phyloP scores from a whole-genome alignment of 2,888 invertebrate genomes.

The Patella depressa region DNA sequence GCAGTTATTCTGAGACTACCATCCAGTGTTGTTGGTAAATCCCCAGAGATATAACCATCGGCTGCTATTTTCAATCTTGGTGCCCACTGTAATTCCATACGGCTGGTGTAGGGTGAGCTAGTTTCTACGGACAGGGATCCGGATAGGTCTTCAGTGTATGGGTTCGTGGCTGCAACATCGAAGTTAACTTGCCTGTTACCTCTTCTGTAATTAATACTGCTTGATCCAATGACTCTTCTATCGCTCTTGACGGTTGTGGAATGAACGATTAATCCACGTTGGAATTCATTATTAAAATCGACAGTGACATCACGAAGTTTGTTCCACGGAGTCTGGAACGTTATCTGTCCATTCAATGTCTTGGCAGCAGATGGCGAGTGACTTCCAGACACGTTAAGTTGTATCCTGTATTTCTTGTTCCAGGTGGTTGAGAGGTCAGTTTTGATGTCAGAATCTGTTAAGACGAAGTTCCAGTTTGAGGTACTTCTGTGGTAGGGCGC shows the following conservation, averaged over 20 bases:
- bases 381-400: slow-evolving; percentile 23
- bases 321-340: slow-evolving; percentile 42
- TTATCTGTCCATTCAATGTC: slow-evolving; percentile 33
- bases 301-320: slow-evolving; percentile 33
- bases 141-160: slow-evolving; percentile 39
- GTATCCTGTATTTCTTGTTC: slow-evolving; percentile 28
- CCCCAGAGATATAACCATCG: slow-evolving; percentile 21
- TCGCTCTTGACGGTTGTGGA: slow-evolving; percentile 37
- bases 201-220: slow-evolving; percentile 34
- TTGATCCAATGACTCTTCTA: slow-evolving; percentile 35
- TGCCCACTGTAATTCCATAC: slow-evolving; percentile 41
- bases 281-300: slow-evolving; percentile 42
- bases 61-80: slow-evolving; percentile 34
- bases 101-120: slow-evolving; percentile 40
- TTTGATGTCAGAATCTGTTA: slow-evolving; percentile 24
- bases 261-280: slow-evolving; percentile 35
- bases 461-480: slow-evolving; percentile 28
- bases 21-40: slow-evolving; percentile 28
- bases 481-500: slow-evolving; percentile 25
- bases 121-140: slow-evolving; percentile 39
- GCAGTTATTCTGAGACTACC: slow-evolving; percentile 42
- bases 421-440: slow-evolving; percentile 23
- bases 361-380: slow-evolving; percentile 22
- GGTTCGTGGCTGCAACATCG: slow-evolving; percentile 30
- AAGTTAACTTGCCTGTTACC: slow-evolving; percentile 31